Base-by-base conservation (phyloP, 2,888 invertebrate species). In the Himalopsyche kuldschensis region DNA sequence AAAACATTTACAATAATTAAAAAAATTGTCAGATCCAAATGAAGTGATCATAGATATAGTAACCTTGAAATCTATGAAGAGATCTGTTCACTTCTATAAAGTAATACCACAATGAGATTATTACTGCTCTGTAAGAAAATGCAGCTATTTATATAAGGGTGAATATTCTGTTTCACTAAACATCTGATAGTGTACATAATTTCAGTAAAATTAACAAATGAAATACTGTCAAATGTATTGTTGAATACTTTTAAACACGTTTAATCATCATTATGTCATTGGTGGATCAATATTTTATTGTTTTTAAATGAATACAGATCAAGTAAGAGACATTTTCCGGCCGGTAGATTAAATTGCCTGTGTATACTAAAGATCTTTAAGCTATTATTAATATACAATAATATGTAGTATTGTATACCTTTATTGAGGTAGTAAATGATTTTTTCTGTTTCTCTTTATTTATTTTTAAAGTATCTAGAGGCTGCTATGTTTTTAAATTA, bases 391-490 rank as follows among this genome's bases (percentile, higher is more conserved):
- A 69, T 11, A 79, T 80, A 82, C 79, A 82, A 69, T 69, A 69
- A 69, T 69, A 11, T 15, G 24, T 83, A 83, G 77, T 82, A 82
- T 80, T 80, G 75, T 82, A 81, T 81, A 83, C 84, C 83, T 85
- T 83, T 85, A 83, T 83, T 83, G 82, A 85, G 83, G 83, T 85
- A 85, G 84, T 83, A 83, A 81, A 80, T 83, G 83, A 81, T 77
- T 32, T 77, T 55, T 83, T 82, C 47, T 75, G 32, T 77, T 83
- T 81, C 63, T 85, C 41, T 41, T 82, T 82, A 75, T 82, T 84
- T 63, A 63, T 24, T 63, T 24, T 11, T 11, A 24, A 69, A 69
- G 8, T 69, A 55, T 76, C 78, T 80, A 84, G 82, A 80, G 82
- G 82, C 84, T 82, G 84, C 82, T 84, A 77, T 31, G 47, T 83